These are phyloP conservation scores for Noctua janthe DNA, from an alignment of 2,888 invertebrate genomes.

Conservation along the genomic window DNA sequence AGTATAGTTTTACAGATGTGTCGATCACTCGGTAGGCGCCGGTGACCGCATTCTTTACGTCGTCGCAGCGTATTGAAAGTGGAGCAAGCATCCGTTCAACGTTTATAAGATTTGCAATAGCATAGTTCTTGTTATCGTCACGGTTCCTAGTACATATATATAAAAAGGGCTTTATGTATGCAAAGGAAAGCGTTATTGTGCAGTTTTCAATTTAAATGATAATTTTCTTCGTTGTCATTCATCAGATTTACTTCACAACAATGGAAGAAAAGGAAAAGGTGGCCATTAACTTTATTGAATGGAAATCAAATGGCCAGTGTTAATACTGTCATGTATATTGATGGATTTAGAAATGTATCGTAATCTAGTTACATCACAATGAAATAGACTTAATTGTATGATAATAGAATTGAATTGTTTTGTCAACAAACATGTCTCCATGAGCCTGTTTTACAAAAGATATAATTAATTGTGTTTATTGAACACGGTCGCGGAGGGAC, in stretches of 20 bases:
- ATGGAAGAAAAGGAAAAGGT: constrained; percentile 30
- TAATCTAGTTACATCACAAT: constrained; percentile 47
- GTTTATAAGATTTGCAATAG: constrained; percentile 78
- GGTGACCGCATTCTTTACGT: constrained; percentile 86
- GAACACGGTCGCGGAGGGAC: neutral
- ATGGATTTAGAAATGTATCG: constrained; percentile 12
- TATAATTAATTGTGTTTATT: neutral
- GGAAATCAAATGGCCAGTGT: constrained; percentile 36
- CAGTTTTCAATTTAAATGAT: constrained; percentile 53
- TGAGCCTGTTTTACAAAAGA: neutral
- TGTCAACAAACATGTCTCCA: neutral
- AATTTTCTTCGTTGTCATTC: constrained; percentile 46
- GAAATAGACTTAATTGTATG: constrained; percentile 21
- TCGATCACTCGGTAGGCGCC: constrained; percentile 73
- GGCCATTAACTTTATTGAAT: constrained; percentile 44
- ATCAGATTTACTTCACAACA: constrained; percentile 41
- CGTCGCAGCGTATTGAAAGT: constrained; percentile 81
- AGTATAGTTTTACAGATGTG: constrained; percentile 71
- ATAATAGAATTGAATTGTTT: constrained; percentile 18
- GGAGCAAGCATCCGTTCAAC: constrained; percentile 83
- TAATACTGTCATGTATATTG: constrained; percentile 30
- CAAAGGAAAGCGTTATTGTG: constrained; percentile 20
- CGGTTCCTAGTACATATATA: constrained; percentile 61
- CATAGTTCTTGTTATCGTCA: constrained; percentile 70
- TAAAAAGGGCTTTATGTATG: constrained; percentile 21